Base-by-base conservation (phyloP, 2,888 invertebrate species). In the Phengaris alcon region DNA sequence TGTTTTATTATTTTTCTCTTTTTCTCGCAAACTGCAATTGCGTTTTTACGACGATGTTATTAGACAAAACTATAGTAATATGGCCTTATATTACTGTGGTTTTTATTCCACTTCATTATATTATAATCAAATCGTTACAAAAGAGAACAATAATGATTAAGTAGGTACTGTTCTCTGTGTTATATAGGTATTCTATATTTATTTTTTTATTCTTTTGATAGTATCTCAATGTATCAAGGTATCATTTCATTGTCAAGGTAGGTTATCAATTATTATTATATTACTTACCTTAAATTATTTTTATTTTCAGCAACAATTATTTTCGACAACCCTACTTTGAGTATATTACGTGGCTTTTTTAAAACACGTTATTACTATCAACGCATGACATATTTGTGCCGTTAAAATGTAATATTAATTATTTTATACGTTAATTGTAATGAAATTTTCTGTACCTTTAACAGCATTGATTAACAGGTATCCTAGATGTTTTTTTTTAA, bases 281-380 rank as follows among this genome's bases (percentile, higher is more conserved):
- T 35, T 35, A 35, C 35, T 3, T 35, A 35, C 35, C 35, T 22
- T 15, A 22, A 35, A 22, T 59, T 64, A 35, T 22, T 5, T 64
- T 64, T 12, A 6, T 64, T 64, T 12, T 35, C 13, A 12, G 6
- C 55, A 13, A n/a, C n/a, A n/a, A n/a, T n/a, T n/a, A n/a, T n/a
- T n/a, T n/a, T 55, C 64, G 35, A 6, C 35, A 64, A 12, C 64
- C 64, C 35, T 64, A 44, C 77, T 73, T 76, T 74, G 76, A 79
- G 77, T 80, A 79, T 78, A 77, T 82, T 80, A 78, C 76, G 76
- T 73, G 76, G 76, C 78, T 77, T 79, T 78, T 78, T 78, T 79
- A 77, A 82, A 79, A 78, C 80, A 76, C 77, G 79, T 81, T 82
- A 81, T 82, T 82, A 83, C 84, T 83, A 84, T 81, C 77, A 80